Base-by-base conservation (phyloP, 2,888 invertebrate species). In the Torymus auratus region DNA sequence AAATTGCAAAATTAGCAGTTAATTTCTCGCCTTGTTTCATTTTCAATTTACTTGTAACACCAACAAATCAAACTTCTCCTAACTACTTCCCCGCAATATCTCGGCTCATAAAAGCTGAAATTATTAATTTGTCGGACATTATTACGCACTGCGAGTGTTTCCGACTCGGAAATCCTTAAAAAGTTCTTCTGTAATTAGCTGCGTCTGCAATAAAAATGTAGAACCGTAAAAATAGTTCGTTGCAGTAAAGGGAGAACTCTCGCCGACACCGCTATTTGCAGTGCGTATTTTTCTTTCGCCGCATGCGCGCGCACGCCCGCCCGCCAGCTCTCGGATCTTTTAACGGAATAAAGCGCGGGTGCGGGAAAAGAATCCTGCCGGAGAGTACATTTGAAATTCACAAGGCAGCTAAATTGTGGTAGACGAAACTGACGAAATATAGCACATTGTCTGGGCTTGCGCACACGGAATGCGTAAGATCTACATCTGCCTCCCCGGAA, bases 391-490 rank as follows among this genome's bases (percentile, higher is more conserved):
- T 62, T 73, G 28, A 23, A 64, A 64, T 64, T 53, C 73, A 55
- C 64, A 64, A 73, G 73, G 15, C 5, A 55, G 41, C 23, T 41
- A 55, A 73, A 64, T 64, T 64, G 64, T 23, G 62, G 55, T 53
- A 23, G 64, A 17, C 28, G 56, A 28, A 69, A 28, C 58, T 7
- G 50, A 12, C 20, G 23, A 56, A 69, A 52, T 52, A 52, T 61
- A 52, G 61, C 53, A 56, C 68, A 56, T 58, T 76, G 60, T 75
- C 68, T 68, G 55, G 12, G 58, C 28, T 73, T 50, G 69, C 13
- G 69, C 69, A 55, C n/a, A 53, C 15, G 53, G 61, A 68, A 68
- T 68, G 67, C 61, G 75, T 61, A 61, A 60, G 75, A 61, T 68
- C 68, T 67, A 28, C 60, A 61, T 68, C 68, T 28, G 23, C 52